Evolutionary conservation across 2,888 invertebrate genomes (phyloP).

Genomic region (Uloborus plumipes): DNA sequence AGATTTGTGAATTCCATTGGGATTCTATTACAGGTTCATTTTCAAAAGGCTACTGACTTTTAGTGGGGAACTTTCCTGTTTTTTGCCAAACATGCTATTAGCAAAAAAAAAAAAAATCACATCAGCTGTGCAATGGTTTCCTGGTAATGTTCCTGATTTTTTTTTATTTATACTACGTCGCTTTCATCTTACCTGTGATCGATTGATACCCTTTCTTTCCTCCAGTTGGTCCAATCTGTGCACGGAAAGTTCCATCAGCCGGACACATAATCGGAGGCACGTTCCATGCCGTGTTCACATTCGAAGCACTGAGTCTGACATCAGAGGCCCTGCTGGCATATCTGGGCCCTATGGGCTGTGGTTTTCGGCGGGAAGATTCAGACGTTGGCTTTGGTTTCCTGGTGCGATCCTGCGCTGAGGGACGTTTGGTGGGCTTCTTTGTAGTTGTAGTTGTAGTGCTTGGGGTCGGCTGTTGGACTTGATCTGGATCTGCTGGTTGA

Average conservation of each 20-base stretch:
- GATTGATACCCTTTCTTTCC: conserved; percentile 90
- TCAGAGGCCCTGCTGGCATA: conserved; percentile 30
- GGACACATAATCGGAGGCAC: conserved; percentile 92
- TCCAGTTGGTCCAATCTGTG: conserved; percentile 93
- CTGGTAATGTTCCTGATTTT: too few relatives aligned
- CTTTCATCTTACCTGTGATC: conserved; percentile 72
- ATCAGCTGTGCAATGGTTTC: too few relatives aligned
- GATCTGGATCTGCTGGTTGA: conserved; percentile 78
- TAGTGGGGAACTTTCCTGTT: too few relatives aligned
- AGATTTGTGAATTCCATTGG: too few relatives aligned
- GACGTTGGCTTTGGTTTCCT: conserved; percentile 22
- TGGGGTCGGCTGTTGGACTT: conserved; percentile 5
- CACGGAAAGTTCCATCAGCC: conserved; percentile 90
- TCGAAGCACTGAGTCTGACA: conserved; percentile 23
- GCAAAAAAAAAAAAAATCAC: too few relatives aligned
- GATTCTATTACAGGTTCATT: too few relatives aligned
- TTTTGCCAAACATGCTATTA: too few relatives aligned
- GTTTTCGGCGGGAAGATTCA: conserved; percentile 3
- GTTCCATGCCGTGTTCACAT: conserved; percentile 76
- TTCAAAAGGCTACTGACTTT: too few relatives aligned
- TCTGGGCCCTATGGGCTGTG: conserved; percentile 9
- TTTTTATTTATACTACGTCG: too few relatives aligned
- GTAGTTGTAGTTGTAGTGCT: conserved; percentile 66
- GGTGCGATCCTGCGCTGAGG: background rate
- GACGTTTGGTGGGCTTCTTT: conserved; percentile 17